These are phyloP conservation scores for Oryzias dopingdopingensis DNA, from an alignment of 2,797 vertebrate genomes.

Conservation along the genomic window DNA sequence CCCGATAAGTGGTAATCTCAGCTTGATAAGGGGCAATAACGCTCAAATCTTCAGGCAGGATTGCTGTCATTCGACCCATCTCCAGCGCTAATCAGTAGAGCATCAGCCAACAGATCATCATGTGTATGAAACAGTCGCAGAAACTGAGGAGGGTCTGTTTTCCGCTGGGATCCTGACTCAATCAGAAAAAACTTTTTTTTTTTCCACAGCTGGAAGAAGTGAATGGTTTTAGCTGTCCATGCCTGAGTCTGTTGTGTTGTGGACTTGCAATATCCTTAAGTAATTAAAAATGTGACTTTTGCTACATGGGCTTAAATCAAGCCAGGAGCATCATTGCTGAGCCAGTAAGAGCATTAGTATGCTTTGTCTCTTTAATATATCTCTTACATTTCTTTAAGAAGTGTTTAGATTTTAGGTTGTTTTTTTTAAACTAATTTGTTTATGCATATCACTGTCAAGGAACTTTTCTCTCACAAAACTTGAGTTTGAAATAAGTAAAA, in stretches of 20 bases:
- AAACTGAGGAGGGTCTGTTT: too few species aligned
- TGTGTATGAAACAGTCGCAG: too few species aligned
- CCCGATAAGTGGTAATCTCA: conserved; percentile 10
- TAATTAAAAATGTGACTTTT: conserved; percentile 50
- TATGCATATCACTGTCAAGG: too few species aligned
- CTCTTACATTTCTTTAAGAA: too few species aligned
- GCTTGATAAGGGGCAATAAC: conserved; percentile 4
- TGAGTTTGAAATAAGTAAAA: too few species aligned
- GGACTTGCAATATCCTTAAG: conserved; percentile 41
- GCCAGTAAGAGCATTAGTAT: conserved; percentile 24
- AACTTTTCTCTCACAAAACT: too few species aligned
- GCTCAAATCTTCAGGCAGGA: background rate
- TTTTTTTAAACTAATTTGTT: too few species aligned
- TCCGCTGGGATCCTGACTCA: conserved; percentile 14
- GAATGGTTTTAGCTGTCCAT: conserved; percentile 26
- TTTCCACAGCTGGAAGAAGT: conserved; percentile 27
- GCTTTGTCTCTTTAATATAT: background rate
- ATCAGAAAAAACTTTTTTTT: conserved; percentile 29
- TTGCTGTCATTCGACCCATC: too few species aligned
- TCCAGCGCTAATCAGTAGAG: too few species aligned
- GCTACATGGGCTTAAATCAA: conserved; percentile 23
- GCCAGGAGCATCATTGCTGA: conserved; percentile 27
- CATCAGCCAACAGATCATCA: too few species aligned
- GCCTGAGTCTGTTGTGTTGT: conserved; percentile 10
- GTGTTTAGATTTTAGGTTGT: too few species aligned